These are phyloP conservation scores for Cyclina sinensis DNA, from an alignment of 1,140 invertebrate genomes.

Conservation along the genomic window DNA sequence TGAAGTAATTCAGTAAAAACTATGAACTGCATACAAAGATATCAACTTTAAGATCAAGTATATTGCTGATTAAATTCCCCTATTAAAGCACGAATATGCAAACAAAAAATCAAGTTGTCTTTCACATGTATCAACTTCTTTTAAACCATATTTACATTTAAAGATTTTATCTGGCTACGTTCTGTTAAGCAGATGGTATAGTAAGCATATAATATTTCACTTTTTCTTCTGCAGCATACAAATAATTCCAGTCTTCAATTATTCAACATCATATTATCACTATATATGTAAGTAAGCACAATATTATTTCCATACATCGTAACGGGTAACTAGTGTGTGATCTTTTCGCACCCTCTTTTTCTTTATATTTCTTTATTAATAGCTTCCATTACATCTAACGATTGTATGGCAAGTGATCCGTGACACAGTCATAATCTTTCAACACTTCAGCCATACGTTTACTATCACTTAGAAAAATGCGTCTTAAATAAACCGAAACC, in stretches of 20 bases:
- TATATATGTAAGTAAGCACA: background rate
- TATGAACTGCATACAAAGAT: background rate
- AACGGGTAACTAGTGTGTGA: background rate
- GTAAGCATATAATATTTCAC: too few species aligned
- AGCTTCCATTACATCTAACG: conserved; percentile 32
- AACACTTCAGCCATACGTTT: conserved; percentile 35
- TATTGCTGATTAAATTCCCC: background rate
- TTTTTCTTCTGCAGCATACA: too few species aligned
- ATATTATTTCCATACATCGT: background rate
- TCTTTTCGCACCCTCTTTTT: background rate
- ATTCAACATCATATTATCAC: background rate
- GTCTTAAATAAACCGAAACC: conserved; percentile 28
- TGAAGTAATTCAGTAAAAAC: background rate
- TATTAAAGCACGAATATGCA: background rate
- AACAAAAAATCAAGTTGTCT: background rate
- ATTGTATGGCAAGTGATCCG: conserved; percentile 31
- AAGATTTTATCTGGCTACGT: background rate
- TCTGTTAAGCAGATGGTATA: background rate
- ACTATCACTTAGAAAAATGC: conserved; percentile 35
- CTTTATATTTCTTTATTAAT: conserved; percentile 10
- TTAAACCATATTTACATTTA: background rate
- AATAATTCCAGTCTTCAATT: background rate
- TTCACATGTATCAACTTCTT: conserved; percentile 2
- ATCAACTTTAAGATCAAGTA: background rate
- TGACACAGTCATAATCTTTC: conserved; percentile 45